phyloP scores from a whole-genome alignment of 2,888 invertebrate genomes.

The Phania funesta region DNA sequence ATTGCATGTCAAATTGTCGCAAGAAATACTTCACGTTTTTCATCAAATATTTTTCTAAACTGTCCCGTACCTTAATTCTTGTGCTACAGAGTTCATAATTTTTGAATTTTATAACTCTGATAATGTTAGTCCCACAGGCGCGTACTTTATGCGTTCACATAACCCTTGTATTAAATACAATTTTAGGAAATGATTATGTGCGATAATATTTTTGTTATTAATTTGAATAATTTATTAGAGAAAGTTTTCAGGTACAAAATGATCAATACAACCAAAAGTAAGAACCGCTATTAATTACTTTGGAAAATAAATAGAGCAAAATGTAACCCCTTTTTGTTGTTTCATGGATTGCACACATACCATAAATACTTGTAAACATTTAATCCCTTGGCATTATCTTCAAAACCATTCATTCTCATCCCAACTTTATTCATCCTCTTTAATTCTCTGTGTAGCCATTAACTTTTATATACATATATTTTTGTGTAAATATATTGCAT shows the following conservation, averaged over 20 bases:
- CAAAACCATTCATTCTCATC: constrained; percentile 38
- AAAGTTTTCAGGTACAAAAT: background rate
- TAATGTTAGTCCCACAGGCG: no score
- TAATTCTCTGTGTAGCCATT: background rate
- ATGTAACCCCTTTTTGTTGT: background rate
- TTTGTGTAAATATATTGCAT: background rate
- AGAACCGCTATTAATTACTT: background rate
- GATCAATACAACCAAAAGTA: background rate
- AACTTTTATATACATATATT: background rate
- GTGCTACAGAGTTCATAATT: no score
- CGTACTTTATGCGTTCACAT: no score
- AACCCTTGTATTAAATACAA: no score
- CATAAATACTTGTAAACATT: constrained; percentile 38
- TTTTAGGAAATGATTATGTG: no score
- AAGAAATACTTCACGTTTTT: no score
- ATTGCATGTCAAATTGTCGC: no score
- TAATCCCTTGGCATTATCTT: constrained; percentile 61
- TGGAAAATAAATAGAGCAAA: background rate
- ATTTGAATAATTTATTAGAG: background rate
- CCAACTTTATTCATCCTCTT: constrained; percentile 9
- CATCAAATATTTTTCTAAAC: no score
- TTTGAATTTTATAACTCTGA: no score
- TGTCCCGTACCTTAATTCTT: no score
- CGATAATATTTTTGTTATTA: background rate
- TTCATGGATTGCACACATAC: background rate